Conservation (phyloP, 2,797 vertebrate species). For the Sus cebifrons region DNA sequence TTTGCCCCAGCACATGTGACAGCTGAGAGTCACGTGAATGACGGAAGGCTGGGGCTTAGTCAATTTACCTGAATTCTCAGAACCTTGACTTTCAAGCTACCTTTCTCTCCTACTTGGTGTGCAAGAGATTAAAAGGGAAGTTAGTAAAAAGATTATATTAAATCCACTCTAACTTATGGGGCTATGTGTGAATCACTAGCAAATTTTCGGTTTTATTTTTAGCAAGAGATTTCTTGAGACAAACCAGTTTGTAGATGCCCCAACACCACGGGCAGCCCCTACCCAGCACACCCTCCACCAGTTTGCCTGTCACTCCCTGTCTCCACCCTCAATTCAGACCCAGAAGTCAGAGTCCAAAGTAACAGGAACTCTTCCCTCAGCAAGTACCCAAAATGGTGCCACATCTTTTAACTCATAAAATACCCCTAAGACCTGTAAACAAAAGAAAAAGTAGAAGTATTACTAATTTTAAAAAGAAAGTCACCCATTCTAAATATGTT, state of each 20-base stretch:
- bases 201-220: neutral
- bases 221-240: neutral
- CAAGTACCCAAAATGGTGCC: neutral
- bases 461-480: neutral
- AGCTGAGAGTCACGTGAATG: neutral
- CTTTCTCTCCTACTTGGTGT: neutral
- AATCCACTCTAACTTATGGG: neutral
- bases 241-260: neutral
- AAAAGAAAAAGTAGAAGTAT: slow-evolving; percentile 6
- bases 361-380: neutral
- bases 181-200: neutral
- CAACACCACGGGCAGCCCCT: too few species aligned
- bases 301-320: neutral
- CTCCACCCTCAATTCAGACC: neutral
- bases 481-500: neutral
- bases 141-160: neutral
- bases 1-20: neutral
- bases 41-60: neutral
- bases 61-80: neutral
- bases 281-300: neutral
- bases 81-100: neutral
- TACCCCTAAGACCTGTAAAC: neutral
- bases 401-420: neutral
- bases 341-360: neutral
- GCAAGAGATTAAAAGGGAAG: neutral